Conservation (phyloP, 2,797 vertebrate species). For the Brotula barbata region DNA sequence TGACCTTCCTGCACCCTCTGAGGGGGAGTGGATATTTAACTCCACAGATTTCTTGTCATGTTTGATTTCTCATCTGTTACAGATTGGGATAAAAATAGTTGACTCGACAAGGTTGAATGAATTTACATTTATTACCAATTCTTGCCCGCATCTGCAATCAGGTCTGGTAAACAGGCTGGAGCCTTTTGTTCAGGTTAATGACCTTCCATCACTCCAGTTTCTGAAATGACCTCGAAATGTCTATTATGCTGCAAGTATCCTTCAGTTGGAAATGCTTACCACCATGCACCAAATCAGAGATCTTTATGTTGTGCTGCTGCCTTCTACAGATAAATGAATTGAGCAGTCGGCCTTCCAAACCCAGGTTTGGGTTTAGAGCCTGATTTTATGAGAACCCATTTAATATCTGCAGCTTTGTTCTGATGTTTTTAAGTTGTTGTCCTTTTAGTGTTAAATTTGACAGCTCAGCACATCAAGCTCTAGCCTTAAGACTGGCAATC, state of each 20-base stretch:
- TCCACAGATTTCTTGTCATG: background rate
- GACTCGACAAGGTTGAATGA: background rate
- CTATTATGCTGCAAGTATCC: background rate
- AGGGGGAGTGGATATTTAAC: background rate
- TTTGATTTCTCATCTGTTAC: background rate
- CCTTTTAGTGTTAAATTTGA: no score
- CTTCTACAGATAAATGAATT: conserved; percentile 49
- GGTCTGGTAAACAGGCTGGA: background rate
- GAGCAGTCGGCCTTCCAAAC: no score
- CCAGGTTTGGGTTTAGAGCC: background rate
- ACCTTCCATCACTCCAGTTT: background rate
- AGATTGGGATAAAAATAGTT: background rate
- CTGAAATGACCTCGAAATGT: no score
- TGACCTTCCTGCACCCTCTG: conserved; percentile 10
- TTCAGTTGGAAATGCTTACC: background rate
- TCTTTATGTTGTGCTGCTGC: conserved; percentile 35
- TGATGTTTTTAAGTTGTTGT: no score
- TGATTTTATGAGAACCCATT: no score
- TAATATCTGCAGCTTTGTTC: no score
- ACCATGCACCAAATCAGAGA: no score
- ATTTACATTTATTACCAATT: background rate
- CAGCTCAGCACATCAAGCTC: no score
- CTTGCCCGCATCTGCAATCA: no score
- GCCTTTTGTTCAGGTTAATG: background rate
- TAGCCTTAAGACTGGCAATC: no score